Conservation (phyloP, 2,113 vertebrate species). For the Zosterops lateralis region DNA sequence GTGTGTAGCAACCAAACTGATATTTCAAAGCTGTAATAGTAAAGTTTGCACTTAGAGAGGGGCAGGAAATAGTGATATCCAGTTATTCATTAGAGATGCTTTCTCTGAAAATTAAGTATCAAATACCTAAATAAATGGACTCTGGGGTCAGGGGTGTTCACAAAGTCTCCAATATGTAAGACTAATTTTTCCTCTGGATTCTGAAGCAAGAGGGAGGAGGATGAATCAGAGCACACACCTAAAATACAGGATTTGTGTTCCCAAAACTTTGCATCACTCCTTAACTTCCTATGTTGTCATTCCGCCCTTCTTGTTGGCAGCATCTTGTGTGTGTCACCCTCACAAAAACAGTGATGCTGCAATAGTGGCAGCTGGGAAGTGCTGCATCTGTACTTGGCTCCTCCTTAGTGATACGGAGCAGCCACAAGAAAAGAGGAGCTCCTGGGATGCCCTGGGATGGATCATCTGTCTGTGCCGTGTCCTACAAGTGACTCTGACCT, state of each 20-base stretch:
- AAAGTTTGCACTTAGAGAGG: background rate
- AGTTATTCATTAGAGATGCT: background rate
- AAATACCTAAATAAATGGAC: background rate
- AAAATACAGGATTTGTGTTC: background rate
- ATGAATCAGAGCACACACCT: fast-evolving
- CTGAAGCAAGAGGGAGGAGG: background rate
- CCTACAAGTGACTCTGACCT: background rate
- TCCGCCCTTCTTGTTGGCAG: background rate
- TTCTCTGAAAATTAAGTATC: background rate
- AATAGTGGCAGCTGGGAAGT: background rate
- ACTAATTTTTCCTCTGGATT: background rate
- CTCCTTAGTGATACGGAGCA: background rate
- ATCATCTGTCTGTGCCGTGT: background rate
- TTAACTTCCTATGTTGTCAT: background rate
- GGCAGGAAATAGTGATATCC: background rate
- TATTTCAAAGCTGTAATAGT: background rate
- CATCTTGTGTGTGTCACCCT: background rate
- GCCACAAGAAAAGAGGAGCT: fast-evolving
- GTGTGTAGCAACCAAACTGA: background rate
- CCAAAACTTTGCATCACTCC: background rate
- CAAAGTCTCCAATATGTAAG: background rate
- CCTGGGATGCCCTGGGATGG: background rate
- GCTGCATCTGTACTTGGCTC: background rate
- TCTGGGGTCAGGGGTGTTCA: background rate
- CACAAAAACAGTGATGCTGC: fast-evolving